These are phyloP conservation scores for Endomychus coccineus DNA, from an alignment of 2,888 invertebrate species.

Conservation along the genomic window DNA sequence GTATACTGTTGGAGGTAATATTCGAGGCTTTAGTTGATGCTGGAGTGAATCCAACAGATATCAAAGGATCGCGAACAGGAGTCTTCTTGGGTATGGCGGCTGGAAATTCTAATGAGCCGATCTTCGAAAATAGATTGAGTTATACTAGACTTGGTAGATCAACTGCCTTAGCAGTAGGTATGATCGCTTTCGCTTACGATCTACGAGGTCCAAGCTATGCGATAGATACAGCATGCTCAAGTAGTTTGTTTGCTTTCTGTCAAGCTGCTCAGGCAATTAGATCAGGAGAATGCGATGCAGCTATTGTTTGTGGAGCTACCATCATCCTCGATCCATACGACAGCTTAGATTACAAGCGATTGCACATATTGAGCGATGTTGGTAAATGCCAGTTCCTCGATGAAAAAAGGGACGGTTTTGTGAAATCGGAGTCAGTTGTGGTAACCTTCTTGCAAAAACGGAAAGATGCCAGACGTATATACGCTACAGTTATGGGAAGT, in stretches of 20 bases:
- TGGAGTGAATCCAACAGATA: conserved; percentile 26
- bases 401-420: conserved; percentile 26
- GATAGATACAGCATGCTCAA: conserved; percentile 29
- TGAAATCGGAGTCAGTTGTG: conserved; percentile 44
- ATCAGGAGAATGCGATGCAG: conserved; percentile 15
- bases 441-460: conserved; percentile 43
- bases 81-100: conserved; percentile 19
- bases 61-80: conserved; percentile 27
- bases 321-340: conserved; percentile 24
- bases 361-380: conserved; percentile 12
- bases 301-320: conserved; percentile 23
- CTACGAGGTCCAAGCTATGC: conserved; percentile 29
- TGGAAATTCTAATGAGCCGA: conserved; percentile 3
- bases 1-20: conserved; percentile 26
- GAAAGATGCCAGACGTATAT: conserved; percentile 41
- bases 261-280: conserved; percentile 21
- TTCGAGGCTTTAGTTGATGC: conserved; percentile 30
- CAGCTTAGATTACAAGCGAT: conserved; percentile 12
- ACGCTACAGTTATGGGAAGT: conserved; percentile 47
- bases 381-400: conserved; percentile 24
- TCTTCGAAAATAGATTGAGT: conserved; percentile 10
- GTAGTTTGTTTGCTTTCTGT: conserved; percentile 23
- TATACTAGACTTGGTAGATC: conserved; percentile 12
- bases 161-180: conserved; percentile 22
- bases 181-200: conserved; percentile 27